These are phyloP conservation scores for Uropsilus gracilis DNA, from an alignment of 2,113 vertebrate genomes.

Conservation along the genomic window DNA sequence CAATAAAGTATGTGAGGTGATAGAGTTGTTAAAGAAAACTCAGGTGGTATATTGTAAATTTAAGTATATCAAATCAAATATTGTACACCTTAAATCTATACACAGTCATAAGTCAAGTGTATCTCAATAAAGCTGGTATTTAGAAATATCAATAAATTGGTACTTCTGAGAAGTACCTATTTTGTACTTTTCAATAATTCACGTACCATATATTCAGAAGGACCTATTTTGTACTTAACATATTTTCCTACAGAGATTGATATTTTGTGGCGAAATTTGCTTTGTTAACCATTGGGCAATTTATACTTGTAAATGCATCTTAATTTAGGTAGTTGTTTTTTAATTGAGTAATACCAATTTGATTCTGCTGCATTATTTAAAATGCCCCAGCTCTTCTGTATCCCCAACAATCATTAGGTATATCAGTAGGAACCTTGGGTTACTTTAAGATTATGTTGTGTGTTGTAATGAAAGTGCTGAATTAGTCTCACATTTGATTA, in stretches of 20 bases:
- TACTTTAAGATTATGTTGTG: not conserved
- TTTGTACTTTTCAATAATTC: no score
- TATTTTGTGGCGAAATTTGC: not conserved
- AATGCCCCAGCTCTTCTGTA: not conserved
- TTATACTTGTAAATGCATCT: not conserved
- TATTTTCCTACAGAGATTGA: not conserved
- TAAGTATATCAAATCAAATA: not conserved
- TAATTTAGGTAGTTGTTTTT: not conserved
- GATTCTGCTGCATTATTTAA: constrained; percentile 27
- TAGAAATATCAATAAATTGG: constrained; percentile 1
- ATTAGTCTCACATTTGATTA: not conserved
- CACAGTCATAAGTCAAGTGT: not conserved
- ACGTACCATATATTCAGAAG: no score
- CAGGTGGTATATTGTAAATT: not conserved
- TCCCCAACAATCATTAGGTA: not conserved
- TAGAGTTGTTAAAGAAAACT: not conserved
- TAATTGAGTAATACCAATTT: not conserved
- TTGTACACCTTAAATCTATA: not conserved
- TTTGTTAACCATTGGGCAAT: not conserved
- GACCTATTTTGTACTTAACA: not conserved
- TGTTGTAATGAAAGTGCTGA: constrained; percentile 33
- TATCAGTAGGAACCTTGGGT: not conserved
- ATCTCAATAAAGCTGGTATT: not conserved
- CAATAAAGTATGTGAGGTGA: not conserved
- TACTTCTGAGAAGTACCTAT: constrained; percentile 2